Conservation (phyloP, 1,140 invertebrate genomes). For the Drosophila yakuba region DNA sequence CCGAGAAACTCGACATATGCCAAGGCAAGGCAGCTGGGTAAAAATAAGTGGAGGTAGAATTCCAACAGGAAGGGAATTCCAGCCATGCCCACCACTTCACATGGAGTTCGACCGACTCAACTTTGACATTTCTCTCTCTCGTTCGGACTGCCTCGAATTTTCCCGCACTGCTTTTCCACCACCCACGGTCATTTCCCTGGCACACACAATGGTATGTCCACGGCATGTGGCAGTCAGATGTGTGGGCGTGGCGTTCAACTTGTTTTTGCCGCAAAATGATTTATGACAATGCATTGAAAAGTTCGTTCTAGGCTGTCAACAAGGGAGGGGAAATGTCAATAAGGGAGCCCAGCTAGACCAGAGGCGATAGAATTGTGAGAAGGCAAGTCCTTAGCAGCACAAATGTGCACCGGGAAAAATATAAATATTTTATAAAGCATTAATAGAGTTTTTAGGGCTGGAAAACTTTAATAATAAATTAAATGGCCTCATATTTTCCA, state of each 20-base stretch:
- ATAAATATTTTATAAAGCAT: not conserved
- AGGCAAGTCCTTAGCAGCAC: not conserved
- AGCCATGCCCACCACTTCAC: conserved; percentile 32
- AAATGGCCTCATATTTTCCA: not conserved
- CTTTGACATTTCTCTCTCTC: conserved; percentile 60
- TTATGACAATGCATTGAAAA: conserved; percentile 76
- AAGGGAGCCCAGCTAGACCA: conserved; percentile 32
- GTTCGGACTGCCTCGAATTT: conserved; percentile 18
- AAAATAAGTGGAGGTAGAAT: conserved; percentile 38
- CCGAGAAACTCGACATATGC: conserved; percentile 39
- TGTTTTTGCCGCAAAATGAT: conserved; percentile 77
- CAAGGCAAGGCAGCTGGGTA: conserved; percentile 1
- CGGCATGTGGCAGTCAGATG: conserved; percentile 52
- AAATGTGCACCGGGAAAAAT: not conserved
- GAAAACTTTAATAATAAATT: no score
- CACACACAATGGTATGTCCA: conserved; percentile 50
- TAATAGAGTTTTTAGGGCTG: no score
- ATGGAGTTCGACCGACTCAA: conserved; percentile 35
- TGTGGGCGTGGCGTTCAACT: conserved; percentile 57
- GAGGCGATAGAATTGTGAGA: not conserved
- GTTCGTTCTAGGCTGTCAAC: conserved; percentile 64
- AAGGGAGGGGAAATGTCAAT: conserved; percentile 45
- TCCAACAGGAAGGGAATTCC: conserved; percentile 12
- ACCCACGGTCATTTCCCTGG: conserved; percentile 12
- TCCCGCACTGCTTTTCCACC: not conserved